These are phyloP conservation scores for Tenthredo amoena DNA, from an alignment of 2,888 invertebrate genomes.

Conservation along the genomic window DNA sequence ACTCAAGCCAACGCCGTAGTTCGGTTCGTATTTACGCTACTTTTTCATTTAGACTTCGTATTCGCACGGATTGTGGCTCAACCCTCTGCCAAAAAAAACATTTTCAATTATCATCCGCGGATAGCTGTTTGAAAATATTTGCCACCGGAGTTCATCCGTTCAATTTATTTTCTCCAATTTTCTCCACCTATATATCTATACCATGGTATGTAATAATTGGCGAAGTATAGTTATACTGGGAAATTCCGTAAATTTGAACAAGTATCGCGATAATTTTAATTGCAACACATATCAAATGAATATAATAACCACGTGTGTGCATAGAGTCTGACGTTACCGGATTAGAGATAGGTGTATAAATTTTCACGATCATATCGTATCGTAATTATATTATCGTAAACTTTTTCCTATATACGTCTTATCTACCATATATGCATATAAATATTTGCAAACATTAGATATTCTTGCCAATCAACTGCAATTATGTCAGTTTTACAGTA, in stretches of 20 bases:
- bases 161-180: not conserved
- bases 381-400: not conserved
- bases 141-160: not conserved
- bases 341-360: not conserved
- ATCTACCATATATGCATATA: not conserved
- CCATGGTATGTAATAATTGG: not conserved
- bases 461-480: not conserved
- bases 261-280: not conserved
- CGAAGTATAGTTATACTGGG: too few relatives aligned
- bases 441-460: not conserved
- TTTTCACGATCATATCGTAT: not conserved
- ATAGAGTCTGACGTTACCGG: not conserved
- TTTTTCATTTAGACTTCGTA: not conserved
- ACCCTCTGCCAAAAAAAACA: not conserved
- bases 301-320: not conserved
- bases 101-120: not conserved
- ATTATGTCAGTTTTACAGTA: not conserved
- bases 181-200: not conserved
- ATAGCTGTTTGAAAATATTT: not conserved
- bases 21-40: not conserved
- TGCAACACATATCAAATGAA: not conserved
- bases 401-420: not conserved
- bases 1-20: not conserved
- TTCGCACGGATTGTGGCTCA: not conserved
- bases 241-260: slow-evolving; percentile 16